These are phyloP conservation scores for Callinectes sapidus DNA, from an alignment of 2,888 invertebrate species.

Conservation along the genomic window DNA sequence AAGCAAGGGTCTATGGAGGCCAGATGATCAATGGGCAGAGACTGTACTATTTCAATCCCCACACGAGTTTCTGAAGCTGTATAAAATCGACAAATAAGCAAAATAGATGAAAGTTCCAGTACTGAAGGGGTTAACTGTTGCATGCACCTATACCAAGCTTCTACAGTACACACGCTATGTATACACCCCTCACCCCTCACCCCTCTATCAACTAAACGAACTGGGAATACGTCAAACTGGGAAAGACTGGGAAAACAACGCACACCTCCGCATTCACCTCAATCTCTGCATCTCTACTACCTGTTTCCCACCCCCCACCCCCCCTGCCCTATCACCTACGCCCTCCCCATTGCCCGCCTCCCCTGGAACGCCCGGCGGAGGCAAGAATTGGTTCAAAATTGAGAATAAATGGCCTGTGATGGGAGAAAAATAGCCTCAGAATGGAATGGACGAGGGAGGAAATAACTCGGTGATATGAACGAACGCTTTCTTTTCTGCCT, in stretches of 20 bases:
- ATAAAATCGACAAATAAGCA: no score
- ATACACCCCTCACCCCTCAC: no score
- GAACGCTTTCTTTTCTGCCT: not conserved
- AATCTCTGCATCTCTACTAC: not conserved
- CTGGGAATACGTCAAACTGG: not conserved
- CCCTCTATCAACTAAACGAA: not conserved
- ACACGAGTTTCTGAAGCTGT: no score
- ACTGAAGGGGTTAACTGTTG: no score
- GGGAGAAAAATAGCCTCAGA: conserved; percentile 5
- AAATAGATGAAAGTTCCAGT: no score
- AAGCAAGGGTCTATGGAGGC: no score
- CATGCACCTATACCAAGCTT: not conserved
- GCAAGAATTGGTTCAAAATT: conserved; percentile 20
- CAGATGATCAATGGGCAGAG: no score
- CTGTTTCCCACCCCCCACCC: not conserved
- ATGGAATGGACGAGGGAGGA: not conserved
- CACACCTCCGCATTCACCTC: not conserved
- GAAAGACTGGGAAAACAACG: not conserved
- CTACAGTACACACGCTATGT: no score
- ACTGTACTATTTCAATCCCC: no score
- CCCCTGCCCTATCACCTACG: not conserved
- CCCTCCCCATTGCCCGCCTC: not conserved
- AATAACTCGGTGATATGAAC: not conserved
- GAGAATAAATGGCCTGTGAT: conserved; percentile 9
- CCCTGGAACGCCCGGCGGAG: conserved; percentile 2